A percentile compares a stretch with the other conserved stretches of the same genome.
Evolutionary conservation across 1,140 invertebrate species (phyloP).

Genomic region (Chironomus tepperi): DNA sequence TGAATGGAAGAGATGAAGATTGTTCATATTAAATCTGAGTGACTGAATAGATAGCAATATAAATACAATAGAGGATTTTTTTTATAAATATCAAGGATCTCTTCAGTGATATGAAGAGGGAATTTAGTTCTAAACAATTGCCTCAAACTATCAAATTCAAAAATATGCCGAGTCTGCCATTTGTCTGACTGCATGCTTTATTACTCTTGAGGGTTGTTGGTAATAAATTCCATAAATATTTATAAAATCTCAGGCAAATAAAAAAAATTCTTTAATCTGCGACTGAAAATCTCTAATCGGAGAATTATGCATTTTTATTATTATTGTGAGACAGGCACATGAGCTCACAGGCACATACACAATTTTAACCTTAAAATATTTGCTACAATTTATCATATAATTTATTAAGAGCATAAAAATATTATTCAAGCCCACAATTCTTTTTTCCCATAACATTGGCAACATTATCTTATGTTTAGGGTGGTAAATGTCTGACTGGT

Average conservation of each 20-base stretch:
- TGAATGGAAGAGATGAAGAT: no score
- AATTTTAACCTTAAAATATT: not conserved
- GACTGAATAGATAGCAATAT: no score
- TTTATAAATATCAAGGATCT: no score
- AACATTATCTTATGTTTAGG: not conserved
- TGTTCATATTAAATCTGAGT: no score
- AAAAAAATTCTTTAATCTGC: slow-evolving; percentile 2
- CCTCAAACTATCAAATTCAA: not conserved
- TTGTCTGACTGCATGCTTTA: not conserved
- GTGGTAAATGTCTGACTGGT: slow-evolving; percentile 1
- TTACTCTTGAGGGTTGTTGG: slow-evolving; percentile 4
- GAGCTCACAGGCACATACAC: not conserved
- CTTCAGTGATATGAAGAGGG: no score
- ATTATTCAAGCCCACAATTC: not conserved
- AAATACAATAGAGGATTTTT: no score
- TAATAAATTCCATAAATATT: slow-evolving; percentile 23
- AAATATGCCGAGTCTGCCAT: not conserved
- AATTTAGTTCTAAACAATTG: not conserved
- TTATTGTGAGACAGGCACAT: not conserved
- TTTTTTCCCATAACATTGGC: slow-evolving; percentile 18
- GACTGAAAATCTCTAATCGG: slow-evolving; percentile 4
- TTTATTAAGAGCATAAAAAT: no score
- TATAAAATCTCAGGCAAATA: slow-evolving; percentile 1
- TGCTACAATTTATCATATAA: not conserved
- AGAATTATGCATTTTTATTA: no score